Base-by-base conservation (phyloP, 2,797 vertebrate genomes). In the Protosalanx chinensis region DNA sequence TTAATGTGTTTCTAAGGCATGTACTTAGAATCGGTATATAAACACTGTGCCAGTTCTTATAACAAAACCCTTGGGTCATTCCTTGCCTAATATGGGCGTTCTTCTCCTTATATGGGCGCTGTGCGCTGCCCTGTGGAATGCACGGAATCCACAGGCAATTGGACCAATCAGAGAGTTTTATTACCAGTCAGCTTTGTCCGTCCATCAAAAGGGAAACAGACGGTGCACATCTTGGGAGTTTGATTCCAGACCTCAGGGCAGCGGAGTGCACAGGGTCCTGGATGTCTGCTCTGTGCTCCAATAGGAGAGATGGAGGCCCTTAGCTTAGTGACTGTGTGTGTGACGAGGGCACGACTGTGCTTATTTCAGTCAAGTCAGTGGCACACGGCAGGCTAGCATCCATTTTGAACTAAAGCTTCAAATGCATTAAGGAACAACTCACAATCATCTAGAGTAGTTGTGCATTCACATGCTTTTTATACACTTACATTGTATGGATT, bases 71-170 rank as follows among this genome's bases (percentile, higher is more conserved):
- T 72, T 75, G 76, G 80, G 78, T 86, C 73, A 70, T 82, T 87
- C 84, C 71, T 85, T 74, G 58, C 84, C 83, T 87, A 85, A 80
- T 84, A 79, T 85, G 85, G 84, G 67, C 71, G 60, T 68, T 80
- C 64, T 67, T 78, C 75, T 80, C 87, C 85, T 85, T 88, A 83
- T 89, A 90, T 84, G 86, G 86, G 74, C 79, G 74, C 81, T 76
- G 78, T 76, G 75, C 78, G 81, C 72, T 57, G 75, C 71, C 46
- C 76, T 68, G 61, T 64, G 81, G 86, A 89, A 91, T 89, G 85
- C 76, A 18, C 71, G 80, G 88, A 92, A 92, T 90, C 79, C 71
- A 74, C 76, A 69, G 63, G 78, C 81, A 81, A 84, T 78, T 69
- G 63, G 16, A 73, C 78, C 77, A 82, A 68, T 79, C 60, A 16